Evolutionary conservation across 2,113 vertebrate genomes (phyloP), one percentile per base, ranked within the genome.

Genomic region (Ranitomeya imitator): DNA sequence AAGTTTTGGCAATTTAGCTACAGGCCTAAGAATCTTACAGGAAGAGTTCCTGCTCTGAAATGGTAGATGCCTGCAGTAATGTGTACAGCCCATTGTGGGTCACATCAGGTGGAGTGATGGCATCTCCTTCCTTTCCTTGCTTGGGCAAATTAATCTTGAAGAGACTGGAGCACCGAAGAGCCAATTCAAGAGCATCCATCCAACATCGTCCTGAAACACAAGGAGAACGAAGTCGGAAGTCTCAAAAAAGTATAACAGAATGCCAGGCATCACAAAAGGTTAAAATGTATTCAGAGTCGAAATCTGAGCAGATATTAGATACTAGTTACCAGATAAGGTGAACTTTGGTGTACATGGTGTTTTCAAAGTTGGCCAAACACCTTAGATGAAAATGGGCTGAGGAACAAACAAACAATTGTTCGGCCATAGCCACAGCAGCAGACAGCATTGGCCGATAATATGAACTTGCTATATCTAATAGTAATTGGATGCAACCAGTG

Each of bases 141-240:
- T 96, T 97, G 90, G 94, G 92, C n/a, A 95, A 67, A 61, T 96
- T 94, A 91, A 97, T 95, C 85, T 97, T 95, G 90, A 96, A 97
- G 81, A 99, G 96, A 90, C 97, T 98, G 90, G 97, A 99, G 92
- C 97, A 98, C 89, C 97, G 96, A 18, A 99, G 94, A 8, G 98
- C 97, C 91, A 99, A 92, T 91, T 99, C 98, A 90, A 99, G 91
- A 89, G 98, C 97, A 55, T 99, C 98, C 95, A 99, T 96, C 98
- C 98, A 99, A 92, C 98, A 99, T 11, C 98, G 96, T 37, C 98
- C 98, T 99, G 92, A 2, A 85, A n/a, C 88, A 83, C 19, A 90
- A 88, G 74, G 7, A 26, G n/a, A 11, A 31, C 6, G 2, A 57
- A 7, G 21, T 11, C 4, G 3, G 23, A 54, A 18, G 19, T 77